A percentile compares a stretch with the other conserved stretches of the same genome.
These are phyloP conservation scores for Cariama cristata DNA, from an alignment of 2,113 vertebrate genomes.

Conservation along the genomic window DNA sequence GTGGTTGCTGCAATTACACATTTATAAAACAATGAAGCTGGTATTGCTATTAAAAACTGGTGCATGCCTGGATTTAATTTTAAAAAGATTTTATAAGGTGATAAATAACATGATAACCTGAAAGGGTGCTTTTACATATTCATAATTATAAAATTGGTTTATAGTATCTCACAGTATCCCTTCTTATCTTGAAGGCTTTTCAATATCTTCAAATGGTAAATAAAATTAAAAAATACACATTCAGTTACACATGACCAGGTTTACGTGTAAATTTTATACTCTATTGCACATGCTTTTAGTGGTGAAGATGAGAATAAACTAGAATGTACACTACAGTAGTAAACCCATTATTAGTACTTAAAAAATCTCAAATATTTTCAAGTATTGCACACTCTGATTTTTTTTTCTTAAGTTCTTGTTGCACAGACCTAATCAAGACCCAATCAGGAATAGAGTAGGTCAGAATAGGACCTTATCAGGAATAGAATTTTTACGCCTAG, in stretches of 20 bases:
- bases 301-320: background rate
- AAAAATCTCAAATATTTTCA: background rate
- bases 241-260: background rate
- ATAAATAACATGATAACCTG: background rate
- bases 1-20: background rate
- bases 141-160: background rate
- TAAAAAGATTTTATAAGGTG: background rate
- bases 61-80: background rate
- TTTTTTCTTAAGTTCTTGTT: background rate
- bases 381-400: background rate
- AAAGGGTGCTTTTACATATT: slow-evolving; percentile 4
- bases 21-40: background rate
- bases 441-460: background rate
- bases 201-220: background rate
- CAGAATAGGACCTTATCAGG: background rate
- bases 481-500: background rate
- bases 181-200: slow-evolving; percentile 6
- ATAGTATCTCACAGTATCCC: background rate
- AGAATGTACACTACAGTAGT: background rate
- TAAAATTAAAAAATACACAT: background rate
- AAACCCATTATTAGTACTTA: background rate
- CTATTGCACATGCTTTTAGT: background rate
- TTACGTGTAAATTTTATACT: background rate
- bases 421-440: background rate
- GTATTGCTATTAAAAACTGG: background rate